These are phyloP conservation scores for Dicrostonyx torquatus DNA, from an alignment of 2,797 vertebrate genomes.

Conservation along the genomic window DNA sequence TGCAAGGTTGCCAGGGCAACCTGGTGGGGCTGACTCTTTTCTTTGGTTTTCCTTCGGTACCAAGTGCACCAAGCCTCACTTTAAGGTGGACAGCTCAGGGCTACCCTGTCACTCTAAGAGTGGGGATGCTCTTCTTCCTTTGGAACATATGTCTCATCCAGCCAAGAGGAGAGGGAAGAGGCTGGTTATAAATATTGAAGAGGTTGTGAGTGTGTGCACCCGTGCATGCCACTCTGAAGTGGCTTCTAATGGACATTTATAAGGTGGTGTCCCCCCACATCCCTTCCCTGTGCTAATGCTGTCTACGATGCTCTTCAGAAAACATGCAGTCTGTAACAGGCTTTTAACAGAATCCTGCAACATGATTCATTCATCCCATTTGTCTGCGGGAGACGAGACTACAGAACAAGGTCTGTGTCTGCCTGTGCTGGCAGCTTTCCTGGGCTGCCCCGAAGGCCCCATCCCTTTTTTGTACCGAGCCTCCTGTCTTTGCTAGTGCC, in stretches of 20 bases:
- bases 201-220: background rate
- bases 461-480: constrained; percentile 45
- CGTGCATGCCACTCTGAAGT: background rate
- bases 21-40: background rate
- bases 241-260: constrained; percentile 47
- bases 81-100: background rate
- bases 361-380: constrained; percentile 39
- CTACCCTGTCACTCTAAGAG: background rate
- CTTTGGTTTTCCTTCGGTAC: background rate
- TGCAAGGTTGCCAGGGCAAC: background rate
- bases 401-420: background rate
- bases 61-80: background rate
- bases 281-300: background rate
- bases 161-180: constrained; percentile 30
- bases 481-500: background rate
- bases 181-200: constrained; percentile 59
- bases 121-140: background rate
- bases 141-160: background rate
- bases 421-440: background rate
- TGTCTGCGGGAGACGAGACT: constrained; percentile 50
- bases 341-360: constrained; percentile 15
- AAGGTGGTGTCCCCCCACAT: background rate
- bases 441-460: background rate
- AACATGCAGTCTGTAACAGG: background rate
- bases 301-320: background rate